These are phyloP conservation scores for Drosophila fulvimacula DNA, from an alignment of 2,888 invertebrate species.

Conservation along the genomic window DNA sequence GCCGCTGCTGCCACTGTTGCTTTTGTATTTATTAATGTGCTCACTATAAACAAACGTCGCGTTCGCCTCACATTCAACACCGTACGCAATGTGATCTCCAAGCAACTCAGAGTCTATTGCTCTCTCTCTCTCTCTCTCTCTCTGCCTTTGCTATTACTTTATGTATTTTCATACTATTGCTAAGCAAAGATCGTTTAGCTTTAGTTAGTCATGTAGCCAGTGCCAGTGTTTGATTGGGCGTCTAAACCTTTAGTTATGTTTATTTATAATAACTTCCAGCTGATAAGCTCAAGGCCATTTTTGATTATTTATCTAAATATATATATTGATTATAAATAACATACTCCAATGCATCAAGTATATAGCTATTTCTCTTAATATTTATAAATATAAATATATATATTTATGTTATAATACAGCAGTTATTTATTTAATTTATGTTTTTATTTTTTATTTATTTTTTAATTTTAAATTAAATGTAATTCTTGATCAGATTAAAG, in stretches of 20 bases:
- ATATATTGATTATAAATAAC: no score
- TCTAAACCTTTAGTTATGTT: background rate
- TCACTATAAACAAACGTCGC: slow-evolving; percentile 64
- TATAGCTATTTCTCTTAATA: no score
- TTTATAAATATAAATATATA: no score
- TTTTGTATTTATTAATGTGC: slow-evolving; percentile 44
- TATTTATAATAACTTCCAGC: background rate
- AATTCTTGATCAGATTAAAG: no score
- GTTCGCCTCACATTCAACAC: background rate
- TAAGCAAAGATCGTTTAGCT: background rate
- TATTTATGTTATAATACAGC: no score
- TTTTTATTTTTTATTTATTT: no score
- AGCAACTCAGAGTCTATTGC: background rate
- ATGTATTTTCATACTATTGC: background rate
- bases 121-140: background rate
- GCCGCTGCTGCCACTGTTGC: slow-evolving; percentile 39
- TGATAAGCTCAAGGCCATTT: background rate
- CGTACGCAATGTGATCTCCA: slow-evolving; percentile 9
- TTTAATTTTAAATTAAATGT: no score
- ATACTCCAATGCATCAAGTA: no score
- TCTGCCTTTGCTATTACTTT: background rate
- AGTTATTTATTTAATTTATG: no score
- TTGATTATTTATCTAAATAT: background rate
- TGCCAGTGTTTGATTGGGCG: background rate
- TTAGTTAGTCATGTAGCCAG: background rate